Base-by-base conservation (phyloP, 2,797 vertebrate species). In the Molossus alvarezi region DNA sequence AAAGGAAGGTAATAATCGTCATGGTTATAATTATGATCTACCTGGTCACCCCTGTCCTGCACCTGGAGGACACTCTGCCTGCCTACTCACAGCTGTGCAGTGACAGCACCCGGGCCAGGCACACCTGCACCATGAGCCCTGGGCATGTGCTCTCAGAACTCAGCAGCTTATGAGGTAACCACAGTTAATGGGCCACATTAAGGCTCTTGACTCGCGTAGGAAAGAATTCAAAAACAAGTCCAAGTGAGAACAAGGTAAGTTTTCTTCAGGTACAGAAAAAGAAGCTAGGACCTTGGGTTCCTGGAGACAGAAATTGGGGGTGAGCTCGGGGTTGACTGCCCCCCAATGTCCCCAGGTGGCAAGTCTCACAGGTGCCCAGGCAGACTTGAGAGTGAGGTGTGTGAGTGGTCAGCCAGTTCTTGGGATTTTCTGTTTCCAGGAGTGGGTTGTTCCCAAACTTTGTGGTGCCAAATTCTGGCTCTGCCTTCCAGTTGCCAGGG, bases 141-240 rank as follows among this genome's bases (percentile, higher is more conserved):
- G 65, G 23, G 48, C 29, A 6, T 1, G 6, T 10, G 37, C 5
- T 53, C 51, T 67, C 33, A 9, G 37, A 29, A 18, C 53, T 4
- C 23, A 25, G 21, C 45, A 2, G 9, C 60, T 60, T 3, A 33
- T 3, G 17, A 71, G 29, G 37, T 0, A 9, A 21, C 45, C 60
- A 6, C 0, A 45, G 64, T 15, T 37, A 20, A 11, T 0, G 1
- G 41, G 53, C 14, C 37, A 0, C 4, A 3, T 21, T 27, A 12
- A 82, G 29, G 69, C 20, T 45, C 41, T 45, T 45, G 41, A 45
- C 41, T 45, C 41, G 41, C 41, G 41, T 6, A 45, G 41, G 41
- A 45, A 45, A 45, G 41, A 45, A 45, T 45, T 45, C 41, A 45
- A 45, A 6, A 45, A 45, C 41, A 45, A 45, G 41, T 45, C 41